Conservation (phyloP, 2,797 vertebrate genomes). For the Acanthurus lineatus region DNA sequence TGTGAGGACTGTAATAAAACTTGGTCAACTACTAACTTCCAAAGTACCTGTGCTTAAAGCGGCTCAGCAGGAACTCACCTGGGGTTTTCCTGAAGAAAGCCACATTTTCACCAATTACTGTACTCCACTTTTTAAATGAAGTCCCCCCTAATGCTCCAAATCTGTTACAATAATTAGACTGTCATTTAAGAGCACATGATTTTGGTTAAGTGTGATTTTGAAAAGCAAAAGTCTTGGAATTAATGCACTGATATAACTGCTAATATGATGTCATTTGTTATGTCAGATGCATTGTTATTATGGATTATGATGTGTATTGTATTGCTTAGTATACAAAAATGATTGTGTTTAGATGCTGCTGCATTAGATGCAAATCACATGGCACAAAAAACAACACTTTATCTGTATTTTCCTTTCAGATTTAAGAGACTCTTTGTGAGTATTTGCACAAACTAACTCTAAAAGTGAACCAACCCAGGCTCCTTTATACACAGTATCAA, state of each 20-base stretch:
- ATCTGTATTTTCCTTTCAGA: neutral
- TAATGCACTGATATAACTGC: neutral
- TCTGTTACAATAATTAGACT: slow-evolving; percentile 3
- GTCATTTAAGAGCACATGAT: neutral
- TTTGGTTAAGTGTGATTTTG: neutral
- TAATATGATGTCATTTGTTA: neutral
- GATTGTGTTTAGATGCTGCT: neutral
- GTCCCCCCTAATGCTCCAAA: slow-evolving; percentile 22
- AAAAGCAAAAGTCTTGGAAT: neutral
- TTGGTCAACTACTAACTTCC: slow-evolving; percentile 50
- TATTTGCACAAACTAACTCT: neutral
- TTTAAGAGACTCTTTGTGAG: slow-evolving; percentile 1
- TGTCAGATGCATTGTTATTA: too few relatives aligned
- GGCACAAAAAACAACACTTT: neutral
- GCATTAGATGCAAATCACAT: neutral
- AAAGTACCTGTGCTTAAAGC: slow-evolving; percentile 52
- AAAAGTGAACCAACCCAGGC: slow-evolving; percentile 12
- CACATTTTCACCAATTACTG: slow-evolving; percentile 44
- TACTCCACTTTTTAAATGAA: slow-evolving; percentile 36
- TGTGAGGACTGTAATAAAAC: slow-evolving; percentile 51
- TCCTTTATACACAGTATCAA: neutral
- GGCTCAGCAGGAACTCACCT: slow-evolving; percentile 64
- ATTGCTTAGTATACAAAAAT: neutral
- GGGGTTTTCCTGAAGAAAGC: slow-evolving; percentile 53
- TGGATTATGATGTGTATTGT: neutral